A percentile compares a stretch with the other conserved stretches of the same genome.
Evolutionary conservation across 2,888 invertebrate genomes (phyloP).

Genomic region (Aradus depressus): DNA sequence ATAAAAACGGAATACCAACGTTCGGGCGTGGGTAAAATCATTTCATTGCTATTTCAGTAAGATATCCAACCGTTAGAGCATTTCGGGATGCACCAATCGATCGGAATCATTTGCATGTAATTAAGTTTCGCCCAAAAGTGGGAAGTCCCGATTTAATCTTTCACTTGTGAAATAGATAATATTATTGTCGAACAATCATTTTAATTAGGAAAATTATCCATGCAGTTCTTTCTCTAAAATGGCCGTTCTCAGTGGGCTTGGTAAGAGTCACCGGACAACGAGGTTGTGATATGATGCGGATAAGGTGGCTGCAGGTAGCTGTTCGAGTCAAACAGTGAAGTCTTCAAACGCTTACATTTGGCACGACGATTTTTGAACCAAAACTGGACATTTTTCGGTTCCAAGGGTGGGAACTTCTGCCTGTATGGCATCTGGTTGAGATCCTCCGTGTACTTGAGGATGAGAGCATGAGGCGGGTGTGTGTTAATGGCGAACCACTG

Average conservation of each 20-base stretch:
- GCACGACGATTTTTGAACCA: slow-evolving; percentile 99
- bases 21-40: no score
- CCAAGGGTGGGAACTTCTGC: slow-evolving; percentile 96
- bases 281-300: slow-evolving; percentile 28
- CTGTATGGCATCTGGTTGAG: slow-evolving; percentile 93
- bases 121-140: no score
- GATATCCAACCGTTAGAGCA: no score
- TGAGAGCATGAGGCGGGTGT: slow-evolving; percentile 95
- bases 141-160: no score
- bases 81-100: no score
- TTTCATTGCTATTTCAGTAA: no score
- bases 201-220: not conserved
- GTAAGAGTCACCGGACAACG: slow-evolving; percentile 28
- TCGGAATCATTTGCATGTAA: no score
- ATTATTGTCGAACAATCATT: no score
- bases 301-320: slow-evolving; percentile 23
- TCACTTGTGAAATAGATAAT: no score
- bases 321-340: slow-evolving; percentile 62
- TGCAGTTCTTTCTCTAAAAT: not conserved
- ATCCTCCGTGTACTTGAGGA: slow-evolving; percentile 95
- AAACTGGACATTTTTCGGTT: slow-evolving; percentile 98
- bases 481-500: slow-evolving; percentile 97
- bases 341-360: slow-evolving; percentile 91
- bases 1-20: no score
- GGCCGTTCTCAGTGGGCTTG: slow-evolving; percentile 21